Base-by-base conservation (phyloP, 2,797 vertebrate species). In the Chaunax sp. region DNA sequence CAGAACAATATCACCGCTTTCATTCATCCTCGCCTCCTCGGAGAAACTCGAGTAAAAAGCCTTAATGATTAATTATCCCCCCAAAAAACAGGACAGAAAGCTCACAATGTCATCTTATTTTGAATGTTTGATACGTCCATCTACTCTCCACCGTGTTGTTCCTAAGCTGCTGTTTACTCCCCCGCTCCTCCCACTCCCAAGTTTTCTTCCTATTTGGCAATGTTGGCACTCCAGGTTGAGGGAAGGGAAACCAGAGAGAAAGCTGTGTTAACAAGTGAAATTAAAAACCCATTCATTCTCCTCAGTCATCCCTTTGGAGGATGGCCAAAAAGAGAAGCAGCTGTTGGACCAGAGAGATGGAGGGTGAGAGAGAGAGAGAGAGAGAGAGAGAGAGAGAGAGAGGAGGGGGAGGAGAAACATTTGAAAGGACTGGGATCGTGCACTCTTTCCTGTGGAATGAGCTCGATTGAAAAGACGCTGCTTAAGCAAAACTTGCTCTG, bases 241-340 rank as follows among this genome's bases (percentile, higher is more conserved):
- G 54, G 73, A 61, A 30, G 67, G 51, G 55, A 57, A 51, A 67
- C 22, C 43, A 69, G 66, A 57, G 78, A 67, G 76, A 80, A 78
- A 69, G 69, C 15, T 0, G 52, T 23, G 50, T 80, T 88, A 90
- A 90, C 85, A 86, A 88, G 83, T 71, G 76, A 87, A 87, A 91
- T 90, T 87, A 90, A 89, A 90, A 90, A 87, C 72, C 86, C 81
- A 87, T 91, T 90, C 80, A 82, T 54, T 77, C 52, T 72, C 72
- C 71, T 85, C 80, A 84, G 80, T 86, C 85, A 81, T 87, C 70
- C 64, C 53, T 80, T 84, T 90, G 86, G 85, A 87, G 60, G 56
- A 58, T 6, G 47, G 83, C 85, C 89, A 89, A 66, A 37, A 71
- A 33, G 65, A 77, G 72, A 76, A 83, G 83, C 89, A 91, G 85